A percentile compares a stretch with the other conserved stretches of the same genome.
These are phyloP conservation scores for Himalopsyche tibetana DNA, from an alignment of 2,888 invertebrate species.

Conservation along the genomic window DNA sequence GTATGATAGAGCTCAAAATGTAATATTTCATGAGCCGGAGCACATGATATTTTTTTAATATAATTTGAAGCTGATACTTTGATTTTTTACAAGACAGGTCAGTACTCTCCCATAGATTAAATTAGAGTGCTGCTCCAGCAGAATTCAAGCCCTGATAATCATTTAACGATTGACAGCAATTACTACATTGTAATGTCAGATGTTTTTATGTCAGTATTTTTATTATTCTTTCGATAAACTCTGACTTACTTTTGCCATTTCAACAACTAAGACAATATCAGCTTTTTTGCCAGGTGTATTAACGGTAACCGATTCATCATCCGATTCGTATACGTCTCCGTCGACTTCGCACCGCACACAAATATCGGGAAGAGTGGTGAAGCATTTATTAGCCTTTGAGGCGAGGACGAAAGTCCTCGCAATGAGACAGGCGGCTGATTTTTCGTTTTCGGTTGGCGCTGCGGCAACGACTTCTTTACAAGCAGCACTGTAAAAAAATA, in stretches of 20 bases:
- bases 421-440: conserved; percentile 79
- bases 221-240: background rate
- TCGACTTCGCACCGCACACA: conserved; percentile 80
- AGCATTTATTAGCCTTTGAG: conserved; percentile 79
- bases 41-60: too few relatives aligned
- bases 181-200: too few relatives aligned
- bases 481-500: conserved; percentile 69
- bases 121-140: too few relatives aligned
- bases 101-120: too few relatives aligned
- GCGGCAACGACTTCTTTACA: conserved; percentile 83
- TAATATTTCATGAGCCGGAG: too few relatives aligned
- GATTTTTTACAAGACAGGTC: too few relatives aligned
- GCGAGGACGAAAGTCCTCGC: conserved; percentile 82
- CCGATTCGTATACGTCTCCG: conserved; percentile 70
- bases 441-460: conserved; percentile 74
- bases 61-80: too few relatives aligned
- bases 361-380: conserved; percentile 79
- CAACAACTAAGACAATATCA: conserved; percentile 88
- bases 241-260: conserved; percentile 74
- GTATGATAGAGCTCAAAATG: too few relatives aligned
- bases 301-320: conserved; percentile 81
- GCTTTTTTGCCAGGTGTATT: conserved; percentile 85
- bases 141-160: too few relatives aligned
- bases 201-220: too few relatives aligned
- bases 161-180: too few relatives aligned